Evolutionary conservation across 2,888 invertebrate genomes (phyloP).

Genomic region (Pollenia labialis): DNA sequence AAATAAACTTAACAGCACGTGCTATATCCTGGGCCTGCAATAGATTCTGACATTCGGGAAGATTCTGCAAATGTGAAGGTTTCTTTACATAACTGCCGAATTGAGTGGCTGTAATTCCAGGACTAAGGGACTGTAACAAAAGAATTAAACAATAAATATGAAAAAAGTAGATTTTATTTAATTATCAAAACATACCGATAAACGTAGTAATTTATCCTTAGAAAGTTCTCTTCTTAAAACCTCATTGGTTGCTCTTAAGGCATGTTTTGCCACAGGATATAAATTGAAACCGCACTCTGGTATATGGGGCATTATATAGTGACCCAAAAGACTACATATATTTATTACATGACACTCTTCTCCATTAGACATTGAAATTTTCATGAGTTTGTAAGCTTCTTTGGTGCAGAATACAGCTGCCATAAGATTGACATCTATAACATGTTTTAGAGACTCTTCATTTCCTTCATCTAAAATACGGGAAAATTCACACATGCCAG

Average conservation of each 20-base stretch:
- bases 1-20: constrained; percentile 77
- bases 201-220: constrained; percentile 77
- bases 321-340: constrained; percentile 84
- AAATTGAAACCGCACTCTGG: constrained; percentile 78
- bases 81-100: constrained; percentile 72
- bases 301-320: constrained; percentile 82
- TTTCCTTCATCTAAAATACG: constrained; percentile 77
- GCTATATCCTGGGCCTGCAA: constrained; percentile 78
- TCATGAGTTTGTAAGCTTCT: constrained; percentile 84
- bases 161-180: neutral
- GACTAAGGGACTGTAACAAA: constrained; percentile 78
- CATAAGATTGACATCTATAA: constrained; percentile 84
- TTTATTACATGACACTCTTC: constrained; percentile 84
- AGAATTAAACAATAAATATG: constrained; percentile 17
- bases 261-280: constrained; percentile 80
- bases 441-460: constrained; percentile 76
- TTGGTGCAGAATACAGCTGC: constrained; percentile 84
- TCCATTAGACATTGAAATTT: constrained; percentile 75
- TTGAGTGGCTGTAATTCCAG: constrained; percentile 79
- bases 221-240: constrained; percentile 78
- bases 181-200: constrained; percentile 76
- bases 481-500: constrained; percentile 83
- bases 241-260: constrained; percentile 77
- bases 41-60: constrained; percentile 72
- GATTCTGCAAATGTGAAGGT: constrained; percentile 69